phyloP scores from a whole-genome alignment of 2,888 invertebrate species.

The Prenolepis imparis region DNA sequence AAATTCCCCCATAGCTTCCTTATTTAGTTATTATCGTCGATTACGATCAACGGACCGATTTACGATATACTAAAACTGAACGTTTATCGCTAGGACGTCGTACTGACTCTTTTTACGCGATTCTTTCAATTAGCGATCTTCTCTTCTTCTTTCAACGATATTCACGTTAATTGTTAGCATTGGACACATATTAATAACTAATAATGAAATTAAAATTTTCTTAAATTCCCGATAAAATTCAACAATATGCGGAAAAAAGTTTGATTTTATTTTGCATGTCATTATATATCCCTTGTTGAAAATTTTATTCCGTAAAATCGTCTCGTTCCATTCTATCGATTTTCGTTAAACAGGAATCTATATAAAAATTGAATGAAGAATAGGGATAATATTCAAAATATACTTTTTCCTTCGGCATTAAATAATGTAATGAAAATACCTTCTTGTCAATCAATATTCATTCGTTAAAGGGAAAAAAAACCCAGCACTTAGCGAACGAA shows the following conservation, averaged over 20 bases:
- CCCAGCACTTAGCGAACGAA: slow-evolving; percentile 11
- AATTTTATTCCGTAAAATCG: slow-evolving; percentile 31
- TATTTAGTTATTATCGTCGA: slow-evolving; percentile 61
- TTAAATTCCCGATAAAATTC: background rate
- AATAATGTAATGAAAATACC: slow-evolving; percentile 45
- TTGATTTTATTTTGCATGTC: background rate
- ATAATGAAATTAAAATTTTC: background rate
- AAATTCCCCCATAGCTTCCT: slow-evolving; percentile 56
- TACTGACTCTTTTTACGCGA: background rate
- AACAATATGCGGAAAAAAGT: background rate
- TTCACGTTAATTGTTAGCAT: background rate
- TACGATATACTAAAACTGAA: slow-evolving; percentile 57
- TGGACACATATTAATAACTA: background rate
- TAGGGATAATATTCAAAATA: background rate
- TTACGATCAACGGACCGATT: slow-evolving; percentile 63
- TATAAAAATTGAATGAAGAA: background rate
- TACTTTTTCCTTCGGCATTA: slow-evolving; percentile 22
- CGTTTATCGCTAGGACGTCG: background rate
- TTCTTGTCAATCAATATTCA: slow-evolving; percentile 57
- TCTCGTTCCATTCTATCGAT: slow-evolving; percentile 6
- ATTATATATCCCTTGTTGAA: background rate
- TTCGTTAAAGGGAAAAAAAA: slow-evolving; percentile 45
- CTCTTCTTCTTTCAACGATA: background rate
- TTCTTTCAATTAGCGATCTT: background rate
- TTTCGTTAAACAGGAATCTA: background rate